These are phyloP conservation scores for Pungitius pungitius DNA, from an alignment of 2,113 vertebrate species.

Conservation along the genomic window DNA sequence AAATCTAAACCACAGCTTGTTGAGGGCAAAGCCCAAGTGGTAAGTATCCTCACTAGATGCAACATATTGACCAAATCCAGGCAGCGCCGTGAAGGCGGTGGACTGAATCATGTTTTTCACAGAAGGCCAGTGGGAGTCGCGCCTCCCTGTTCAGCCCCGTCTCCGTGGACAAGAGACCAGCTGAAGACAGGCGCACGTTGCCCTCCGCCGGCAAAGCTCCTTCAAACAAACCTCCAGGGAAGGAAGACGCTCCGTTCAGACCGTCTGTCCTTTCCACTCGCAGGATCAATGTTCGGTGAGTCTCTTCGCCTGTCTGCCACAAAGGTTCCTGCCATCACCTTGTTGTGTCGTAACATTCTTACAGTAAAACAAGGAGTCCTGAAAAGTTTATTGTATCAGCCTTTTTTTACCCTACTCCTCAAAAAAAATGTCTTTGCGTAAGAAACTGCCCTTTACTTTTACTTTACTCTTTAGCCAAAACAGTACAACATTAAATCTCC, in stretches of 20 bases:
- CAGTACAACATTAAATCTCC: background rate
- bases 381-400: too few relatives aligned
- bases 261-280: constrained; percentile 81
- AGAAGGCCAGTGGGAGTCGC: constrained; percentile 65
- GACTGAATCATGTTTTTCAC: constrained; percentile 3
- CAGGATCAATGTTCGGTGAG: constrained; percentile 92
- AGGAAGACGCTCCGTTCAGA: constrained; percentile 73
- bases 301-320: background rate
- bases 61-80: background rate
- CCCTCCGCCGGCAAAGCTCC: constrained; percentile 53
- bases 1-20: constrained; percentile 49
- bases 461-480: background rate
- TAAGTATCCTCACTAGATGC: constrained; percentile 28
- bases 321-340: background rate
- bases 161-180: constrained; percentile 46
- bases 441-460: background rate
- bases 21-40: constrained; percentile 61
- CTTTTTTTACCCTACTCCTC: too few relatives aligned
- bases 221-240: constrained; percentile 49
- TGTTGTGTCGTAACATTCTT: background rate
- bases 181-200: constrained; percentile 53
- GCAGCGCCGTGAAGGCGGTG: background rate
- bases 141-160: constrained; percentile 81
- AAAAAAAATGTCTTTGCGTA: too few relatives aligned
- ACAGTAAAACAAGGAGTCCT: too few relatives aligned